Percentiles rank a stretch among this genome's conserved stretches.
Evolutionary conservation across 2,888 invertebrate species (phyloP).

Genomic region (Erebia palarica): DNA sequence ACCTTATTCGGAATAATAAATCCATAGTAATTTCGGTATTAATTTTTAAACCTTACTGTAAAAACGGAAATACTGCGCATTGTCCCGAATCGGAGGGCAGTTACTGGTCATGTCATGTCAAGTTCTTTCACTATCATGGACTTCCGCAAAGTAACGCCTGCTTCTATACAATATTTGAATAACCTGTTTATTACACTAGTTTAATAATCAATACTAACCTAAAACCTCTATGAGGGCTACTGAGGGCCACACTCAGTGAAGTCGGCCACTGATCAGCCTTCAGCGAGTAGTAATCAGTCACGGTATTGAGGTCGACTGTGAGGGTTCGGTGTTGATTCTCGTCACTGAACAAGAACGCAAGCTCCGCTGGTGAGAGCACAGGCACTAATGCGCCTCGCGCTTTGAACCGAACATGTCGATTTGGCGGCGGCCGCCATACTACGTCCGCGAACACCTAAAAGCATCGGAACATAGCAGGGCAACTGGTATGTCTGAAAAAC

Average conservation of each 20-base stretch:
- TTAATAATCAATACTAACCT: slow-evolving; percentile 52
- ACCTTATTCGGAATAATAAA: no score
- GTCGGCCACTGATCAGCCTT: slow-evolving; percentile 62
- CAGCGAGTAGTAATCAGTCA: slow-evolving; percentile 62
- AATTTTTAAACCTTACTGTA: no score
- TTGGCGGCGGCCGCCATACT: slow-evolving; percentile 74
- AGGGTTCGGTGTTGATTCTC: slow-evolving; percentile 54
- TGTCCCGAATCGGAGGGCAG: no score
- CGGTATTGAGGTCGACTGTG: slow-evolving; percentile 57
- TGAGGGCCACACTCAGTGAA: slow-evolving; percentile 60
- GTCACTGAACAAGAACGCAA: slow-evolving; percentile 57
- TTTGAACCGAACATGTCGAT: slow-evolving; percentile 70
- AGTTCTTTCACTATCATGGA: no score
- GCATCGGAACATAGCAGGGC: no score
- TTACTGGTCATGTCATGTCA: no score
- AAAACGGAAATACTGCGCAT: no score
- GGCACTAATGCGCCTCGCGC: slow-evolving; percentile 65
- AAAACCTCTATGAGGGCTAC: slow-evolving; percentile 67
- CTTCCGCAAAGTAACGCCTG: no score
- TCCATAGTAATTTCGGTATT: no score
- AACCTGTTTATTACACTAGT: neutral
- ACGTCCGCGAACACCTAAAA: slow-evolving; percentile 68
- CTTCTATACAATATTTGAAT: no score
- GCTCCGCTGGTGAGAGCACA: slow-evolving; percentile 60
- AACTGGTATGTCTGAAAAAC: no score